A percentile compares a stretch with the other conserved stretches of the same genome.
Conservation (phyloP, 2,113 vertebrate genomes). For the Oncorhynchus nerka region DNA sequence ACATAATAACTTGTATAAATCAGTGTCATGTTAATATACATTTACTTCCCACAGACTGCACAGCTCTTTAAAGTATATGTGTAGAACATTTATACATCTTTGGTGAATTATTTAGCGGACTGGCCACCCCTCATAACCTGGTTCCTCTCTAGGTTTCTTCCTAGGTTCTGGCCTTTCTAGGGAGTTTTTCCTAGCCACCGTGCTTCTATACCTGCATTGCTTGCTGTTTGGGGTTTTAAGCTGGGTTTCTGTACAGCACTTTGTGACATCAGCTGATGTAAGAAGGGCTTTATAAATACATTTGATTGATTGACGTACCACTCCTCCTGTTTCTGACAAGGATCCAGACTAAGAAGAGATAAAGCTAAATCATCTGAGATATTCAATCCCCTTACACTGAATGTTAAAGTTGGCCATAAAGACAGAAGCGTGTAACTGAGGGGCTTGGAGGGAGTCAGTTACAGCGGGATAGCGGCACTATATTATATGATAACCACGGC, state of each 20-base stretch:
- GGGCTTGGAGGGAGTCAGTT: slow-evolving; percentile 4
- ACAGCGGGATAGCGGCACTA: neutral
- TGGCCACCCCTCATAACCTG: too few relatives aligned
- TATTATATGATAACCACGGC: slow-evolving; percentile 16
- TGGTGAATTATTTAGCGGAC: slow-evolving; percentile 38
- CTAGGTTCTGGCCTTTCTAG: too few relatives aligned
- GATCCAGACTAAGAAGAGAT: slow-evolving; percentile 29
- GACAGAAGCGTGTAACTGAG: neutral
- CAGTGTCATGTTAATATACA: slow-evolving; percentile 67
- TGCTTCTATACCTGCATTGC: too few relatives aligned
- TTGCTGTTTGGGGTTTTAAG: too few relatives aligned
- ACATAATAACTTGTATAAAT: slow-evolving; percentile 70
- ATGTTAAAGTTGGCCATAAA: slow-evolving; percentile 29
- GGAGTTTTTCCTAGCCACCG: too few relatives aligned
- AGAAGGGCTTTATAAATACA: too few relatives aligned
- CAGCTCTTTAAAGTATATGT: slow-evolving; percentile 46
- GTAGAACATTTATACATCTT: slow-evolving; percentile 53
- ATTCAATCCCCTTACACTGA: neutral
- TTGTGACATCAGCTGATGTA: too few relatives aligned
- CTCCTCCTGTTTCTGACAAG: slow-evolving; percentile 21
- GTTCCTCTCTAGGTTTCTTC: too few relatives aligned
- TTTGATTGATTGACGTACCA: neutral
- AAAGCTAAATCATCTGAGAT: slow-evolving; percentile 21
- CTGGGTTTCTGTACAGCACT: too few relatives aligned
- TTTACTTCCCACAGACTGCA: slow-evolving; percentile 45